Percentiles rank a stretch among this genome's conserved stretches.
These are phyloP conservation scores for Ictalurus furcatus DNA, from an alignment of 2,113 vertebrate species.

Conservation along the genomic window DNA sequence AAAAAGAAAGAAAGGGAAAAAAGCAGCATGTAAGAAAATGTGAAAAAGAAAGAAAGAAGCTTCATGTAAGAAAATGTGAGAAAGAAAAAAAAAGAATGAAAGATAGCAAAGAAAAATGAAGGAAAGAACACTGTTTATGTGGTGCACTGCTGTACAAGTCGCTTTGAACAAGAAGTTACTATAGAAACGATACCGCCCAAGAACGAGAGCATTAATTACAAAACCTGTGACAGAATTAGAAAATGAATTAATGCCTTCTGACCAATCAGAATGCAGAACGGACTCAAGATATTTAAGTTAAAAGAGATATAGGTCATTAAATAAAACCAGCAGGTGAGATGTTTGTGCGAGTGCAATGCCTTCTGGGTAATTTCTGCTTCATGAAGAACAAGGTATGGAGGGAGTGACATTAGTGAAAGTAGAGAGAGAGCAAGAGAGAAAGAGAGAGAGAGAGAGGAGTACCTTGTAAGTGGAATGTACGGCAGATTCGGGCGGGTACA, in stretches of 20 bases:
- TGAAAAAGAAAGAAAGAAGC: neutral
- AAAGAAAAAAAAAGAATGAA: neutral
- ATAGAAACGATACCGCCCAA: neutral
- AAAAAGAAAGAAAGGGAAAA: too few relatives aligned
- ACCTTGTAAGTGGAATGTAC: slow-evolving; percentile 86
- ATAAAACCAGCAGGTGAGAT: neutral
- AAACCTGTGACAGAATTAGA: neutral
- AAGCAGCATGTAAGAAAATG: too few relatives aligned
- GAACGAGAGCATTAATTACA: neutral
- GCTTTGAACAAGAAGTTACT: neutral
- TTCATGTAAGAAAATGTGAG: too few relatives aligned
- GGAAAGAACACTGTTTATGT: too few relatives aligned
- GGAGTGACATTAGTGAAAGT: neutral
- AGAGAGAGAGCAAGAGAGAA: too few relatives aligned
- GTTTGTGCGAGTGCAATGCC: neutral
- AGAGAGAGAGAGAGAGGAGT: neutral
- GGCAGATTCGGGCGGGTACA: slow-evolving; percentile 94
- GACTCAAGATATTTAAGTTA: neutral
- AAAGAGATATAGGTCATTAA: neutral
- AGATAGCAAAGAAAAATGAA: too few relatives aligned
- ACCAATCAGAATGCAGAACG: neutral
- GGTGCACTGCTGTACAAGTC: neutral
- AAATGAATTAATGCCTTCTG: neutral
- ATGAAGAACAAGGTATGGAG: neutral
- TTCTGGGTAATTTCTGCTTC: neutral